A percentile compares a stretch with the other conserved stretches of the same genome.
These are phyloP conservation scores for Hippocampus zosterae DNA, from an alignment of 2,113 vertebrate species.

Conservation along the genomic window DNA sequence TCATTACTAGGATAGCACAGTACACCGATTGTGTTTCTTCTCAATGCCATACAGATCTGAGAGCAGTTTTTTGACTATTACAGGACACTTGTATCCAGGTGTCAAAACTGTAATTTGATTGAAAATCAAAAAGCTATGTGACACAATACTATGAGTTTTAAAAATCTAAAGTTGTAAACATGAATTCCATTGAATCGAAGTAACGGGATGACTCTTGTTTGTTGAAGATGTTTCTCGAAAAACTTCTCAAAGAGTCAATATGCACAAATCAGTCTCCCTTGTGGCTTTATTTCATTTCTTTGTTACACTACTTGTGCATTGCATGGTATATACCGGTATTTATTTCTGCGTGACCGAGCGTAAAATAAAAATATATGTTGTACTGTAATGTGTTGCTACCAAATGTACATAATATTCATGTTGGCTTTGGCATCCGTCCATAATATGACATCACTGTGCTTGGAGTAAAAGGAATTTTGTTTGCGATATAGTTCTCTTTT, in stretches of 20 bases:
- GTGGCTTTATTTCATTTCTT: neutral
- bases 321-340: neutral
- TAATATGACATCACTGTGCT: constrained; percentile 6
- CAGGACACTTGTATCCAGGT: no score
- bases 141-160: no score
- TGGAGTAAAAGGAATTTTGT: neutral
- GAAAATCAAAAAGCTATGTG: neutral
- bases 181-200: neutral
- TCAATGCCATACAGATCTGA: no score
- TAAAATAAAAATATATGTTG: no score
- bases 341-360: neutral
- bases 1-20: no score
- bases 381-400: neutral
- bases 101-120: neutral
- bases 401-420: neutral
- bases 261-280: neutral
- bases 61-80: no score
- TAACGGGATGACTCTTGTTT: neutral
- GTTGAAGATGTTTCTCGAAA: neutral
- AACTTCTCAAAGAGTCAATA: neutral
- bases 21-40: no score
- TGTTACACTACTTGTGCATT: neutral
- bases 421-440: neutral
- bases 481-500: neutral
- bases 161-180: neutral